Percentiles rank a stretch among this genome's conserved stretches.
Conservation (phyloP, 2,113 vertebrate genomes). For the Odobenus rosmarus region DNA sequence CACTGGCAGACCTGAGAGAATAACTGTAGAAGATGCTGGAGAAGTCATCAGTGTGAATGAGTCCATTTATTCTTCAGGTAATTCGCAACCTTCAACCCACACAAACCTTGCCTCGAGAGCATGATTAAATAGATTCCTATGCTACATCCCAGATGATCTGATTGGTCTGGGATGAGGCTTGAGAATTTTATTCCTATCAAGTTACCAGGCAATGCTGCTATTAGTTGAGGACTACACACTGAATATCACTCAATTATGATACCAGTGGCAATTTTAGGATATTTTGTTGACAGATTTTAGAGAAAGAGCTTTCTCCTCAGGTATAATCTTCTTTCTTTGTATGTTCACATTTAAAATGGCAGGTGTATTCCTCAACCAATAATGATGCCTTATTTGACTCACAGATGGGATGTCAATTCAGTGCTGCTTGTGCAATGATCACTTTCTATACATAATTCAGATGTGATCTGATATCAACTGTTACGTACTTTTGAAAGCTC, state of each 20-base stretch:
- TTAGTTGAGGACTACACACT: neutral
- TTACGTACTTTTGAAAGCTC: neutral
- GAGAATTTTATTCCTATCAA: neutral
- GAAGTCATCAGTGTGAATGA: neutral
- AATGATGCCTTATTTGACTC: neutral
- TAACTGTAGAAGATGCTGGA: neutral
- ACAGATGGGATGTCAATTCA: neutral
- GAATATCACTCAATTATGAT: neutral
- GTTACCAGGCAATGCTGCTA: neutral
- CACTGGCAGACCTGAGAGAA: neutral
- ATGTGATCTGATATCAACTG: neutral
- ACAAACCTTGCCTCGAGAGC: neutral
- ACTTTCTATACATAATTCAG: neutral
- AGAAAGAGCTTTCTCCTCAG: neutral
- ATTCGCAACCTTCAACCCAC: neutral
- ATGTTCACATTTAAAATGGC: neutral
- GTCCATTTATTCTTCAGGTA: neutral
- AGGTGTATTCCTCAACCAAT: neutral
- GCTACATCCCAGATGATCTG: neutral
- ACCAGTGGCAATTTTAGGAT: neutral
- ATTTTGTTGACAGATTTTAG: conserved; percentile 31
- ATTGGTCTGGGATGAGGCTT: neutral
- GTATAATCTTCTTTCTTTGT: neutral
- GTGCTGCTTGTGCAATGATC: neutral
- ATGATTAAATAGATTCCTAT: neutral